Evolutionary conservation across 2,888 invertebrate species (phyloP).

Genomic region (Baccha elongata): DNA sequence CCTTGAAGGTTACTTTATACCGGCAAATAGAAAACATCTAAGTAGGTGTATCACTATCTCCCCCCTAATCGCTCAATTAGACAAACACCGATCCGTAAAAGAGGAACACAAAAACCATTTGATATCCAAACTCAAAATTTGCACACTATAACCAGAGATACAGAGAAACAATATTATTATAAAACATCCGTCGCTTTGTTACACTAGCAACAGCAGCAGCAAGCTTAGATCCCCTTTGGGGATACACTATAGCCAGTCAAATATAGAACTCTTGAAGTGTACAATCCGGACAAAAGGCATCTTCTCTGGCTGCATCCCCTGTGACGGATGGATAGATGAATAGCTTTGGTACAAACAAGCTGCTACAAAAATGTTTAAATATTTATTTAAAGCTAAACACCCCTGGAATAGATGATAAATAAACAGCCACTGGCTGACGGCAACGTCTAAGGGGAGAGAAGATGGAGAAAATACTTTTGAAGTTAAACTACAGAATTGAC

Average conservation of each 20-base stretch:
- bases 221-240: conserved; percentile 5
- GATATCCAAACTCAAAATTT: conserved; percentile 22
- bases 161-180: conserved; percentile 21
- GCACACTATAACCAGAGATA: conserved; percentile 10
- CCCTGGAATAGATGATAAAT: conserved; percentile 48
- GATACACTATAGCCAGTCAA: neutral
- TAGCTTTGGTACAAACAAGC: conserved; percentile 27
- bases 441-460: neutral
- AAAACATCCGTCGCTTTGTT: conserved; percentile 67
- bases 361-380: conserved; percentile 58
- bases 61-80: conserved; percentile 53
- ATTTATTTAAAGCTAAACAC: conserved; percentile 62
- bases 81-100: conserved; percentile 20
- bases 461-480: conserved; percentile 51
- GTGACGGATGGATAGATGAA: neutral
- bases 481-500: conserved; percentile 54
- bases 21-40: no score
- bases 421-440: conserved; percentile 22
- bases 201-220: neutral
- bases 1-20: conserved; percentile 26
- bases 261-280: conserved; percentile 31
- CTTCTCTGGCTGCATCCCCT: conserved; percentile 11
- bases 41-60: neutral
- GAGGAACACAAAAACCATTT: conserved; percentile 1
- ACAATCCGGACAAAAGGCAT: conserved; percentile 29